Evolutionary conservation across 2,797 vertebrate genomes (phyloP).

Genomic region (Graptemys geographica): DNA sequence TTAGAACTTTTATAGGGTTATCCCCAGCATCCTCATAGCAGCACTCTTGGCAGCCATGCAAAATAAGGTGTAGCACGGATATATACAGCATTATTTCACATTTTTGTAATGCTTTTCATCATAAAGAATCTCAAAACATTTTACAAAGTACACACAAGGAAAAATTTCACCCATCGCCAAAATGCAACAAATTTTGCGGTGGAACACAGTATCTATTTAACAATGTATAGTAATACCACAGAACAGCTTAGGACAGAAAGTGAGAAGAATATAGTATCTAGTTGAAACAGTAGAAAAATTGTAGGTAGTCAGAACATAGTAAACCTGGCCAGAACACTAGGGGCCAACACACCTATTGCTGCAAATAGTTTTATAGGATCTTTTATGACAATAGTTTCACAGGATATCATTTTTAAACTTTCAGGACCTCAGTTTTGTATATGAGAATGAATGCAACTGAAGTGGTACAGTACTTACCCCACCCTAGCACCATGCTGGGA

Average conservation of each 20-base stretch:
- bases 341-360: neutral
- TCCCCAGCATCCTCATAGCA: fast-evolving
- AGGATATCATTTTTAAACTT: neutral
- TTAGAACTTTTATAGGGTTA: neutral
- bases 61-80: neutral
- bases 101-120: neutral
- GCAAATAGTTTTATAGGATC: neutral
- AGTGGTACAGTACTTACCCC: neutral
- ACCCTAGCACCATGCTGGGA: neutral
- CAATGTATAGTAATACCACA: fast-evolving
- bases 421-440: neutral
- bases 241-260: neutral
- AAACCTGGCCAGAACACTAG: neutral
- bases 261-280: fast-evolving
- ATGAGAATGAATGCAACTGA: neutral
- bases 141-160: neutral
- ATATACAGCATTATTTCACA: conserved; percentile 27
- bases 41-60: neutral
- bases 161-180: neutral
- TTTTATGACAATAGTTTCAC: neutral
- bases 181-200: fast-evolving
- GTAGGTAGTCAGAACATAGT: neutral
- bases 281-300: neutral
- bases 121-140: conserved; percentile 18
- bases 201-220: neutral